phyloP scores from a whole-genome alignment of 2,888 invertebrate genomes.

The Spilosoma lubricipeda region DNA sequence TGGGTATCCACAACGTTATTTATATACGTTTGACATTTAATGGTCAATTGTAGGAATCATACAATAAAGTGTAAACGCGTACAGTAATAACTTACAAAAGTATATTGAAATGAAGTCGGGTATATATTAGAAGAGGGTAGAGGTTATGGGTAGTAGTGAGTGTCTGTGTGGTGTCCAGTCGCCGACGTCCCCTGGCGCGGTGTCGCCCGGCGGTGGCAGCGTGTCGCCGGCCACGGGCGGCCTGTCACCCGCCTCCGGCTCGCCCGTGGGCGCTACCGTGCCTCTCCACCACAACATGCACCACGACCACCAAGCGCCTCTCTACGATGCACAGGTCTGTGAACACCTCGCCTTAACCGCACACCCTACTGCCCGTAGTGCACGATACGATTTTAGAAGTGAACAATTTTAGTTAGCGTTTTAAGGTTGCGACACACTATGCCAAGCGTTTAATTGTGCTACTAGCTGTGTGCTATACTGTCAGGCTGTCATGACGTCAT shows the following conservation, averaged over 20 bases:
- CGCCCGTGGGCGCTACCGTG: conserved; percentile 80
- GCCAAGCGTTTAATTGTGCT: too few relatives aligned
- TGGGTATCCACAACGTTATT: too few relatives aligned
- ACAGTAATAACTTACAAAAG: not conserved
- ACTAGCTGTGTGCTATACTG: too few relatives aligned
- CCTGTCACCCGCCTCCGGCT: conserved; percentile 79
- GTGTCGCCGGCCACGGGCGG: conserved; percentile 80
- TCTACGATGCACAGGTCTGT: conserved; percentile 77
- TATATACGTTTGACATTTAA: not conserved
- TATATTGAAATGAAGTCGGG: not conserved
- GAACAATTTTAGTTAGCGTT: not conserved
- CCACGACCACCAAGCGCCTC: conserved; percentile 57
- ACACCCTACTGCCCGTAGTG: not conserved
- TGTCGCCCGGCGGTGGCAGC: conserved; percentile 78
- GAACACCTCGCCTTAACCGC: not conserved
- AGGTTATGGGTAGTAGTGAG: not conserved
- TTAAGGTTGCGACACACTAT: too few relatives aligned
- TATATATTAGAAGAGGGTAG: not conserved
- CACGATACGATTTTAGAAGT: conserved; percentile 5
- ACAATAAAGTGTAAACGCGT: not conserved
- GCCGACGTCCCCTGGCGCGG: conserved; percentile 78
- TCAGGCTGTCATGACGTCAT: too few relatives aligned
- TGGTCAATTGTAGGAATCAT: not conserved
- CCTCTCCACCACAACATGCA: conserved; percentile 63
- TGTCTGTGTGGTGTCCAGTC: conserved; percentile 59